Evolutionary conservation across 2,797 vertebrate genomes (phyloP).

Genomic region (Argentina silus): DNA sequence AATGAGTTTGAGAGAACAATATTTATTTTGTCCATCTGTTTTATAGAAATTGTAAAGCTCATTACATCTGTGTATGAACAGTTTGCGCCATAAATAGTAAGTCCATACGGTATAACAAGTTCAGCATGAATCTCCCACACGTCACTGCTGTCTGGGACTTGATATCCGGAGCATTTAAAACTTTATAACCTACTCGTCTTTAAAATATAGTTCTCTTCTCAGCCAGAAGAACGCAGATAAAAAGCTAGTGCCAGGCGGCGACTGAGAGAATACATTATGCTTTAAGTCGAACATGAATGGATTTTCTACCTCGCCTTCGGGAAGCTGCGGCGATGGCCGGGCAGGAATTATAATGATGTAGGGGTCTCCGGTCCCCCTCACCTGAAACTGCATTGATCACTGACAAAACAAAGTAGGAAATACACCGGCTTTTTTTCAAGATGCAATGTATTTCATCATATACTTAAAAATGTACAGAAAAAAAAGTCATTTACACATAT

Average conservation of each 20-base stretch:
- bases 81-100: not conserved
- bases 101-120: too few species aligned
- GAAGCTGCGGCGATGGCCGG: conserved; percentile 8
- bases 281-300: conserved; percentile 48
- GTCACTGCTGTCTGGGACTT: conserved; percentile 7
- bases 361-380: conserved; percentile 10
- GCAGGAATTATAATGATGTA: conserved; percentile 47
- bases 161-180: conserved; percentile 30
- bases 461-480: conserved; percentile 37
- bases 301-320: conserved; percentile 33
- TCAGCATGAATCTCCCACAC: not conserved
- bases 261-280: conserved; percentile 53
- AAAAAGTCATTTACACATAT: conserved; percentile 48
- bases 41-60: too few species aligned
- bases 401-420: conserved; percentile 36
- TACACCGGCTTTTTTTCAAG: conserved; percentile 34
- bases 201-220: conserved; percentile 41
- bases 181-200: conserved; percentile 34
- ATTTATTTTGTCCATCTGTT: not conserved
- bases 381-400: conserved; percentile 42
- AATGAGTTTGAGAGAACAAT: not conserved
- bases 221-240: conserved; percentile 28
- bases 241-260: conserved; percentile 33
- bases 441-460: conserved; percentile 59
- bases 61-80: too few species aligned